Base-by-base conservation (phyloP, 2,113 vertebrate species). In the Deroptyus accipitrinus region DNA sequence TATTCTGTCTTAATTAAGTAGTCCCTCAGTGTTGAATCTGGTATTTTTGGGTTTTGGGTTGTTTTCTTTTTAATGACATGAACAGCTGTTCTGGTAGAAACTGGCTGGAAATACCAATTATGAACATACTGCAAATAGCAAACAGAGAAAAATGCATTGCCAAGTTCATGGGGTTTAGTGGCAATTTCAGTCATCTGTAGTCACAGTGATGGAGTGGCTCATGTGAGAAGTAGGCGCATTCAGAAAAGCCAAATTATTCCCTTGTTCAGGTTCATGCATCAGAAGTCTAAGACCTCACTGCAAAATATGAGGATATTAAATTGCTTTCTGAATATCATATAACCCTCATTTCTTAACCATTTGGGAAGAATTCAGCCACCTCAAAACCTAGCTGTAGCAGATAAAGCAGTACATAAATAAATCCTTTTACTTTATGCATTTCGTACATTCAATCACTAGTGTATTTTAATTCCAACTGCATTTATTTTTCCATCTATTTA, bases 401-500 rank as follows among this genome's bases (percentile, higher is more conserved):
- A 90, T 90, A 95, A 93, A 91, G 48, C 66, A 83, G 39, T 83
- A 86, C 46, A 66, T 83, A 80, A 95, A 83, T 81, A 75, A 83
- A 83, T 69, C 74, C 44, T 85, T 85, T 92, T 63, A 42, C 39
- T 90, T 91, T 42, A 15, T 67, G 46, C 31, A 42, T 94, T 94
- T 96, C 44, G 66, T 83, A 61, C 55, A 92, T 80, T 89, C n/a
- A 52, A 81, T 80, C 44, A 61, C 42, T 55, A 57, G 33, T 67
- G 31, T 77, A 74, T 83, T 92, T 89, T 85, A 93, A 93, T 90
- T 92, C 42, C 59, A 83, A 87, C 52, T 74, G 25, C 51, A 55
- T 83, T 92, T 85, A 81, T 95, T 95, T 96, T 86, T 70, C 48
- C n/a, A 41, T 88, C 41, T 94, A 86, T 63, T 79, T 94, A 88